phyloP scores from a whole-genome alignment of 2,113 vertebrate species.

The Rostratula benghalensis region DNA sequence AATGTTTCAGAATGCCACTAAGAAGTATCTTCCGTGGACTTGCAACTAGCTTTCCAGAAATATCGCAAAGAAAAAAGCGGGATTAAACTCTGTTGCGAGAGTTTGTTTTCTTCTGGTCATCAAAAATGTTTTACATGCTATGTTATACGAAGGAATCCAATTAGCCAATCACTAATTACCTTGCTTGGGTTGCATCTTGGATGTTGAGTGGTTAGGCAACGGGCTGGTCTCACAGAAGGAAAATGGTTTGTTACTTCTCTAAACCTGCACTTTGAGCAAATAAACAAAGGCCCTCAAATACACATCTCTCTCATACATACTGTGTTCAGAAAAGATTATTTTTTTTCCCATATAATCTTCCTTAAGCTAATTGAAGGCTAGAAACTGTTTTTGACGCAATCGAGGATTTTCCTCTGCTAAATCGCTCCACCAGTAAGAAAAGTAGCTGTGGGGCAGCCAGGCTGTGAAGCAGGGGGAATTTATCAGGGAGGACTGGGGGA shows the following conservation, averaged over 20 bases:
- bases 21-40: not conserved
- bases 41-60: not conserved
- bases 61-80: not conserved
- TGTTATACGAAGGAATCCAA: not conserved
- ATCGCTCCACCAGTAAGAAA: not conserved
- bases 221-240: not conserved
- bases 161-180: not conserved
- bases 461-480: not conserved
- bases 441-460: not conserved
- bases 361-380: not conserved
- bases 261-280: not conserved
- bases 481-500: not conserved
- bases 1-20: not conserved
- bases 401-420: not conserved
- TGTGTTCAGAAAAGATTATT: not conserved
- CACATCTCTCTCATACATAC: not conserved
- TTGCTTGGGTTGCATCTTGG: not conserved
- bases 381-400: not conserved
- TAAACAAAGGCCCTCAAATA: not conserved
- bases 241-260: not conserved
- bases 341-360: not conserved
- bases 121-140: not conserved
- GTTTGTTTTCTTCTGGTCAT: not conserved
- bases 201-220: not conserved
- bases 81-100: not conserved